Percentiles rank a stretch among this genome's conserved stretches.
Evolutionary conservation across 1,140 invertebrate genomes (phyloP).

Genomic region (Drosophila pachea): DNA sequence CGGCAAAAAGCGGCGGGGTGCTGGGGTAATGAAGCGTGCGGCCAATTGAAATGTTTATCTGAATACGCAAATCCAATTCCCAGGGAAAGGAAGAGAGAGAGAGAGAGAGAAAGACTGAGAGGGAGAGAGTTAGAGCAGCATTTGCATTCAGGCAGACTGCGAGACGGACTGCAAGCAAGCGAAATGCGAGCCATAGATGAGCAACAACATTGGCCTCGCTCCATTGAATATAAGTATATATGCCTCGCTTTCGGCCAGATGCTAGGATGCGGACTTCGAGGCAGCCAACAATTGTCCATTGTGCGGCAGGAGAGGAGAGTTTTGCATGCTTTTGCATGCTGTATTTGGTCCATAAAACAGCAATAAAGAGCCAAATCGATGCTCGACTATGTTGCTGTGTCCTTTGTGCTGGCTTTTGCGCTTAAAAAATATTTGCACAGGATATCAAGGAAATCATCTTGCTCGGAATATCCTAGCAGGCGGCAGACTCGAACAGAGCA

Average conservation of each 20-base stretch:
- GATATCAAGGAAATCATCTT: conserved; percentile 57
- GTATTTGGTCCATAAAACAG: conserved; percentile 74
- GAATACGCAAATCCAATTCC: conserved; percentile 73
- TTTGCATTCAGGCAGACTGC: conserved; percentile 20
- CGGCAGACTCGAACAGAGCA: conserved; percentile 33
- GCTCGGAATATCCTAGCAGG: background rate
- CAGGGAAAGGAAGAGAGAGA: background rate
- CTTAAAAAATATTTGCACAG: conserved; percentile 59
- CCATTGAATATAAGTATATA: conserved; percentile 36
- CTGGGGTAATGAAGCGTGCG: conserved; percentile 65
- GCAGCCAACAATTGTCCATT: conserved; percentile 52
- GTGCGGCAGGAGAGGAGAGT: conserved; percentile 40
- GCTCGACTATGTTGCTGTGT: conserved; percentile 30
- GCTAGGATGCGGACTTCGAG: conserved; percentile 2
- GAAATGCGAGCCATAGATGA: conserved; percentile 16
- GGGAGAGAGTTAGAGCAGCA: conserved; percentile 4
- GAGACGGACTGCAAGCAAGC: conserved; percentile 12
- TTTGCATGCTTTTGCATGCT: conserved; percentile 66
- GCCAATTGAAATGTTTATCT: conserved; percentile 74
- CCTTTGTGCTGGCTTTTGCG: conserved; percentile 44
- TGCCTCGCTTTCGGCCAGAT: conserved; percentile 27
- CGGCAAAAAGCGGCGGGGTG: conserved; percentile 7
- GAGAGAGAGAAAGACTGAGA: no score
- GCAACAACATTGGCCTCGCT: conserved; percentile 21
- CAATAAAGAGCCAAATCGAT: conserved; percentile 69